Evolutionary conservation across 2,113 vertebrate species (phyloP).

Genomic region (Capreolus pygargus): DNA sequence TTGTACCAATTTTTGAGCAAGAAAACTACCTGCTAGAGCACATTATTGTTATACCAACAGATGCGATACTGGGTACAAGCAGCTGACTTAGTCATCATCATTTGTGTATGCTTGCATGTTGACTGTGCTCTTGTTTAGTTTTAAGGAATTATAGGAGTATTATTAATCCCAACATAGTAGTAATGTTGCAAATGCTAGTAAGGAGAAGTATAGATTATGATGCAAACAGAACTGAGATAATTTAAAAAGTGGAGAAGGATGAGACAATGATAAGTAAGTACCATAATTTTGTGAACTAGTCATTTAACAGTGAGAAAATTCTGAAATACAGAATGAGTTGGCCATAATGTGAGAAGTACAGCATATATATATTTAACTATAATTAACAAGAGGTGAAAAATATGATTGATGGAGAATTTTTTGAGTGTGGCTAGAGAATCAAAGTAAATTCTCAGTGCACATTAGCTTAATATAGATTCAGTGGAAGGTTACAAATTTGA

Average conservation of each 20-base stretch:
- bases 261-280: background rate
- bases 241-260: constrained; percentile 10
- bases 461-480: constrained; percentile 42
- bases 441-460: constrained; percentile 38
- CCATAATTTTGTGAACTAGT: background rate
- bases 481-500: constrained; percentile 44
- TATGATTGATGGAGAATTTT: constrained; percentile 42
- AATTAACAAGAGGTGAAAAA: constrained; percentile 6
- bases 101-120: background rate
- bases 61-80: background rate
- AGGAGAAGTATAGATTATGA: background rate
- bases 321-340: constrained; percentile 17
- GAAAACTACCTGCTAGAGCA: background rate
- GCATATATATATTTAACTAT: background rate
- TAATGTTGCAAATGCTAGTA: background rate
- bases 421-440: constrained; percentile 1
- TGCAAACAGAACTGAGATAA: background rate
- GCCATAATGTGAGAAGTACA: constrained; percentile 6
- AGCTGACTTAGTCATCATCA: background rate
- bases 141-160: background rate
- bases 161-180: background rate
- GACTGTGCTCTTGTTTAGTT: background rate
- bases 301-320: constrained; percentile 23
- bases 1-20: background rate
- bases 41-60: background rate